phyloP scores from a whole-genome alignment of 2,797 vertebrate genomes.

The Hozukius guyotensis region DNA sequence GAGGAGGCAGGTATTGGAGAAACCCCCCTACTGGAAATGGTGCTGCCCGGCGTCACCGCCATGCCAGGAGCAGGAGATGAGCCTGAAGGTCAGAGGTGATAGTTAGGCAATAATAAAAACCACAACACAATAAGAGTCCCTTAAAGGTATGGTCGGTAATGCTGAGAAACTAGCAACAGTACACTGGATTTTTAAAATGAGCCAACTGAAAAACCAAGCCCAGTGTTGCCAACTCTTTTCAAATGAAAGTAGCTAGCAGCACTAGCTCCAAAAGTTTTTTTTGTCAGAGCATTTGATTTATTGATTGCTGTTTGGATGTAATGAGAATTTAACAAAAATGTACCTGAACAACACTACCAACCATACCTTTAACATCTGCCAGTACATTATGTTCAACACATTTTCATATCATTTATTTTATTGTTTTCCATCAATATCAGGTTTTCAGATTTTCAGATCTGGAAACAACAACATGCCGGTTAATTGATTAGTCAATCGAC shows the following conservation, averaged over 20 bases:
- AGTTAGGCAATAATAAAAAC: background rate
- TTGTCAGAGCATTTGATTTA: too few relatives aligned
- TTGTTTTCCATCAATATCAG: background rate
- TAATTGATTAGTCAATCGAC: background rate
- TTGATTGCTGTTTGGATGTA: too few relatives aligned
- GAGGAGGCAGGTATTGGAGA: slow-evolving; percentile 84
- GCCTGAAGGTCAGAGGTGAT: slow-evolving; percentile 59
- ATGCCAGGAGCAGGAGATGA: slow-evolving; percentile 83
- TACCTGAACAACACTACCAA: too few relatives aligned
- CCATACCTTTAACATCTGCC: background rate
- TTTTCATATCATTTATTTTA: background rate
- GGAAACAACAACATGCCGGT: background rate
- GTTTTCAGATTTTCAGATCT: background rate
- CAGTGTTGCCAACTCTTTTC: too few relatives aligned
- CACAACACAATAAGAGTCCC: background rate
- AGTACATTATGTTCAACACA: background rate
- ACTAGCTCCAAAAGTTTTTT: too few relatives aligned
- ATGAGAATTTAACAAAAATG: too few relatives aligned
- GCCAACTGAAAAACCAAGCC: too few relatives aligned
- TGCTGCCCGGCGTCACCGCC: slow-evolving; percentile 85
- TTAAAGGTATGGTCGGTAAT: background rate
- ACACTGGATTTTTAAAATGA: too few relatives aligned
- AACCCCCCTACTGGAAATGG: slow-evolving; percentile 85
- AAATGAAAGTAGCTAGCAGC: too few relatives aligned
- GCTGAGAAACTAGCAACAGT: too few relatives aligned